Conservation (phyloP, 2,888 invertebrate species). For the Pollenia griseotomentosa region DNA sequence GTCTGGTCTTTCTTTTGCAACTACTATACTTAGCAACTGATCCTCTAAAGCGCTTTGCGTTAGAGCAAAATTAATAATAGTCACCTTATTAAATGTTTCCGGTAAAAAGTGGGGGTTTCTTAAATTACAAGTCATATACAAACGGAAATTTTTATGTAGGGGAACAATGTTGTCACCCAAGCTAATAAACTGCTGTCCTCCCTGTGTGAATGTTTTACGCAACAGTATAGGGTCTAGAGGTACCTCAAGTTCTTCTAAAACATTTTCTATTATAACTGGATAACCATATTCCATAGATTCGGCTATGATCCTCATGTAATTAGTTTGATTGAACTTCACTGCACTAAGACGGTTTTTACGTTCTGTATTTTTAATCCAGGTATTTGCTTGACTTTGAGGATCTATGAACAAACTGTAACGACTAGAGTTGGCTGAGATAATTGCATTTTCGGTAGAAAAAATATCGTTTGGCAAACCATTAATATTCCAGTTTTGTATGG, state of each 20-base stretch:
- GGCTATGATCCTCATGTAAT: slow-evolving; percentile 85
- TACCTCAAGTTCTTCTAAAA: slow-evolving; percentile 93
- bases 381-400: slow-evolving; percentile 96
- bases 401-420: slow-evolving; percentile 96
- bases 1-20: slow-evolving; percentile 95
- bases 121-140: slow-evolving; percentile 94
- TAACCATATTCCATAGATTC: slow-evolving; percentile 90
- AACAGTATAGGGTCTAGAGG: slow-evolving; percentile 92
- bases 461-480: slow-evolving; percentile 93
- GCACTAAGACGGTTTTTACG: slow-evolving; percentile 82
- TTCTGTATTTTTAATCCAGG: slow-evolving; percentile 96
- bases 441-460: slow-evolving; percentile 94
- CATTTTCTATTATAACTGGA: slow-evolving; percentile 92
- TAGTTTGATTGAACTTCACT: slow-evolving; percentile 83
- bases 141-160: slow-evolving; percentile 90
- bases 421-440: slow-evolving; percentile 91
- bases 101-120: slow-evolving; percentile 95
- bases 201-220: slow-evolving; percentile 92
- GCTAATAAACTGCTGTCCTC: slow-evolving; percentile 90
- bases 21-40: slow-evolving; percentile 93
- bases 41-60: slow-evolving; percentile 91
- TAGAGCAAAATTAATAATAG: slow-evolving; percentile 95
- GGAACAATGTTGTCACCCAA: slow-evolving; percentile 94
- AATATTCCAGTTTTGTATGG: slow-evolving; percentile 90
- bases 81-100: slow-evolving; percentile 93